Evolutionary conservation across 2,113 vertebrate genomes (phyloP), one percentile per base, ranked within the genome.

Genomic region (Rhodinocichla rosea): DNA sequence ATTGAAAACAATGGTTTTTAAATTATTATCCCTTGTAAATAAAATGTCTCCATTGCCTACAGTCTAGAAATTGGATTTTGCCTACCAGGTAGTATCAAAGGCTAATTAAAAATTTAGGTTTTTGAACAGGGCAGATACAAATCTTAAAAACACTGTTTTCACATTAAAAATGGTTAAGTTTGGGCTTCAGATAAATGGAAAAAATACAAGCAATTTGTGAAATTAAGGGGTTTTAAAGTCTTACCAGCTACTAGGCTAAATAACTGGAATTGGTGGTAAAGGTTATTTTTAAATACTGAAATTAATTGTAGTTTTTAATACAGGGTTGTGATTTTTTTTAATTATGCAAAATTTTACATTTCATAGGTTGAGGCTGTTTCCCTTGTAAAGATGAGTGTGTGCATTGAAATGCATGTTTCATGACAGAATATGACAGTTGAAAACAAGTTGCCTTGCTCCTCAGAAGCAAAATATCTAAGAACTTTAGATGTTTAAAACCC

Each of bases 1-100:
- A 45, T 64, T 82, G 75, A 83, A 94, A 95, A 82, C 63, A 83
- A 78, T 40, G 56, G 32, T 82, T 95, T 93, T 97, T 96, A 95
- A 94, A 47, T 70, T 73, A 50, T 59, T 32, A 56, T 89, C 78
- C 80, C 75, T 92, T 94, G 81, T 75, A 93, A 87, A 63, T 86
- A 87, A 93, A 93, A 91, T 80, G 21, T 83, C 92, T 85, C 59
- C 39, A 64, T 89, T 95, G 21, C 60, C 80, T 86, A 44, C 73
- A 94, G 79, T 85, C 87, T 76, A 75, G 92, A 87, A 71, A 84
- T 96, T 94, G 91, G 64, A 83, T 87, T 96, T 94, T 95, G 74
- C 39, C 35, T 94, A 70, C 21, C 93, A 52, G 52, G 37, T 86
- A 80, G 5, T 92, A 92, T 70, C 71, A 81, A 55, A 80, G 67